Evolutionary conservation across 2,797 vertebrate species (phyloP).

Genomic region (Ambastaia sidthimunki): DNA sequence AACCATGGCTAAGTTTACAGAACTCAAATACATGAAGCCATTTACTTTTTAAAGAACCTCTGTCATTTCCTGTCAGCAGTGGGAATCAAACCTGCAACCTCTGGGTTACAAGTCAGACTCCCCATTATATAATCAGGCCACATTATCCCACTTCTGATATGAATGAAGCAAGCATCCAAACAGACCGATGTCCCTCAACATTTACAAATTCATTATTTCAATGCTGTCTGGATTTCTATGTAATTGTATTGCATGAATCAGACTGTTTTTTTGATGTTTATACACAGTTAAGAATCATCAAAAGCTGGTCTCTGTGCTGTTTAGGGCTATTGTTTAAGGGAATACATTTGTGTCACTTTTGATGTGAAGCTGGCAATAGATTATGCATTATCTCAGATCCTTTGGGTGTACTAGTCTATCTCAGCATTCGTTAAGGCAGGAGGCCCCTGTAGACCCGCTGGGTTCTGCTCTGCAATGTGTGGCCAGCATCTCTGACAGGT

Average conservation of each 20-base stretch:
- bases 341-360: conserved; percentile 52
- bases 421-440: conserved; percentile 68
- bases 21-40: no score
- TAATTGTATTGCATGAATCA: background rate
- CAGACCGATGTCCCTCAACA: background rate
- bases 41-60: no score
- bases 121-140: no score
- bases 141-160: background rate
- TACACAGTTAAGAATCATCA: conserved; percentile 2
- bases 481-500: conserved; percentile 76
- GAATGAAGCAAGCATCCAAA: background rate
- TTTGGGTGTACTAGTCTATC: conserved; percentile 66
- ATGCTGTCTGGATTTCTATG: background rate
- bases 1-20: no score
- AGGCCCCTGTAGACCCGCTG: conserved; percentile 72
- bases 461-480: conserved; percentile 62
- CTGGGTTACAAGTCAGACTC: no score
- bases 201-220: conserved; percentile 3
- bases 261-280: background rate
- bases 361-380: conserved; percentile 68
- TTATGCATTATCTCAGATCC: conserved; percentile 68
- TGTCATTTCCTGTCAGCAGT: no score
- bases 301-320: background rate
- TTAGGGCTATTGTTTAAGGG: conserved; percentile 39
- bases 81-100: no score